Percentiles rank a stretch among this genome's conserved stretches.
These are phyloP conservation scores for Coreius guichenoti DNA, from an alignment of 2,797 vertebrate species.

Conservation along the genomic window DNA sequence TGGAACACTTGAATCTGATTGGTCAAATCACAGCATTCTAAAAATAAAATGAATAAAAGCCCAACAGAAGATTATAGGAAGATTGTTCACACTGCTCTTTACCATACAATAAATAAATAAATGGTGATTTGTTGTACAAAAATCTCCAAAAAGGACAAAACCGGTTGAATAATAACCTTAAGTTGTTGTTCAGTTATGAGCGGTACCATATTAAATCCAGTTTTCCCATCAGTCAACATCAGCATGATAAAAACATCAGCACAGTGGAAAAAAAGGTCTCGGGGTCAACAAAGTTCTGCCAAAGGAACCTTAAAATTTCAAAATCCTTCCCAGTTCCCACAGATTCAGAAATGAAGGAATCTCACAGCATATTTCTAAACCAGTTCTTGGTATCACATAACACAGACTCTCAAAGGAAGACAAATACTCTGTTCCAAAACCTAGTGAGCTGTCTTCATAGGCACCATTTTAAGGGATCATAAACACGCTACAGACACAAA, in stretches of 20 bases:
- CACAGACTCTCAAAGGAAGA: not conserved
- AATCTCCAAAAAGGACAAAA: not conserved
- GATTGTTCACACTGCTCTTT: not conserved
- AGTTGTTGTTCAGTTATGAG: not conserved
- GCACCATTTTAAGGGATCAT: not conserved
- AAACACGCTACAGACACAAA: not conserved
- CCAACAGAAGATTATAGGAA: not conserved
- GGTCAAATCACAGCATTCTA: not conserved
- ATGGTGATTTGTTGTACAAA: conserved; percentile 13
- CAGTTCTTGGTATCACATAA: not conserved
- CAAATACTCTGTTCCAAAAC: not conserved
- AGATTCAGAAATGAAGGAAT: not conserved
- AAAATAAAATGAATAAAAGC: not conserved
- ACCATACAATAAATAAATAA: not conserved
- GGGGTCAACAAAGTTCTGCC: not conserved
- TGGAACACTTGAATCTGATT: not conserved
- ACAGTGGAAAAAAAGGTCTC: not conserved
- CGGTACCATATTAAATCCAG: not conserved
- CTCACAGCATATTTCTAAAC: not conserved
- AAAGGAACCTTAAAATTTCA: not conserved
- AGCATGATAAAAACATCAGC: not conserved
- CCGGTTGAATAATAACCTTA: not conserved
- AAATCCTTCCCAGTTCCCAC: not conserved
- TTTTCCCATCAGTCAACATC: conserved; percentile 3
- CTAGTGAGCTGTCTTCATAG: not conserved